Percentiles rank a stretch among this genome's conserved stretches.
These are phyloP conservation scores for Melikaiella ostensackeni DNA, from an alignment of 2,888 invertebrate species.

Conservation along the genomic window DNA sequence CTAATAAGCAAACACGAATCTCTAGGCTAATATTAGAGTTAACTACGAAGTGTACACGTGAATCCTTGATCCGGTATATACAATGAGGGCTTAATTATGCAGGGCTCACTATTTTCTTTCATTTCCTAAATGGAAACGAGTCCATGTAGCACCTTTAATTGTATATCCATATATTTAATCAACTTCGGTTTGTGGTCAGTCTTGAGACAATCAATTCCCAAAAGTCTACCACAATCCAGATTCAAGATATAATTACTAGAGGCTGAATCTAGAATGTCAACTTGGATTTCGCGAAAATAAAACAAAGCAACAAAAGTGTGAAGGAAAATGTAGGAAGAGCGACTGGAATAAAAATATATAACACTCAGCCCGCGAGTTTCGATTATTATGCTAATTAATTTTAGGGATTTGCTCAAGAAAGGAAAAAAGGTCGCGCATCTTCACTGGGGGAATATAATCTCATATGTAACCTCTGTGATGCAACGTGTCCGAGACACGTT, in stretches of 20 bases:
- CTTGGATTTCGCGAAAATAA: not conserved
- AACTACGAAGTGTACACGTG: slow-evolving; percentile 42
- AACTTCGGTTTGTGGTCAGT: too few relatives aligned
- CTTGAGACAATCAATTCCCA: too few relatives aligned
- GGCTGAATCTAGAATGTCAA: not conserved
- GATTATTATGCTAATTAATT: not conserved
- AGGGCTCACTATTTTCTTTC: not conserved
- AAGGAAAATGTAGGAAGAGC: slow-evolving; percentile 20
- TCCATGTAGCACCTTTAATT: slow-evolving; percentile 24
- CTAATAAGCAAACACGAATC: slow-evolving; percentile 55
- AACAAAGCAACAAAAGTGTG: not conserved
- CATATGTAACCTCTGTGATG: slow-evolving; percentile 68
- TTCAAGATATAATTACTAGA: not conserved
- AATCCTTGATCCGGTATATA: slow-evolving; percentile 36
- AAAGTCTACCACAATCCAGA: not conserved
- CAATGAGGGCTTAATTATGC: slow-evolving; percentile 9
- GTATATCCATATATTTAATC: not conserved
- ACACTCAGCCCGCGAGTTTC: slow-evolving; percentile 37
- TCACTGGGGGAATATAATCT: slow-evolving; percentile 62
- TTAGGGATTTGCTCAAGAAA: not conserved
- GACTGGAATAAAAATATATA: slow-evolving; percentile 10
- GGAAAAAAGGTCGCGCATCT: slow-evolving; percentile 39
- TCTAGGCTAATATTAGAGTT: slow-evolving; percentile 51
- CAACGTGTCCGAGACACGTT: slow-evolving; percentile 43
- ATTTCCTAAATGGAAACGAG: slow-evolving; percentile 6